Base-by-base conservation (phyloP, 2,888 invertebrate genomes). In the Argyresthia goedartella region DNA sequence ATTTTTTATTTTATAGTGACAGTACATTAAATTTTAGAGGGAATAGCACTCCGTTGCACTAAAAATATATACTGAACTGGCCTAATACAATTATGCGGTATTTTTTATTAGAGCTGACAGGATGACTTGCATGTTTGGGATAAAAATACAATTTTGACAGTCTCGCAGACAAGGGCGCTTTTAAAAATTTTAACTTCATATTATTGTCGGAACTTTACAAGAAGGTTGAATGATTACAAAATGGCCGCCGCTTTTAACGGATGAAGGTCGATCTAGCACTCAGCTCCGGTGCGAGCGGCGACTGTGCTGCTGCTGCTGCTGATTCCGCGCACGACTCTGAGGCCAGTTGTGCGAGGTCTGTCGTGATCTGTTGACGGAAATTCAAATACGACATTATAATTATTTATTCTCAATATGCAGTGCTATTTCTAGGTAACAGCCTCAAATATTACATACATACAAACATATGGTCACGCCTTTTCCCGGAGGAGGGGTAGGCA, bases 331-430 rank as follows among this genome's bases (percentile, higher is more conserved):
- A 73, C 4, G 65, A 46, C 11, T 72, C 73, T 0, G 71, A 71
- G 0, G 81, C 81, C 52, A 70, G 71, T 11, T 78, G 76, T 0
- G 80, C 80, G 3, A 81, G 52, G 1, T 80, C 75, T 10, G 65
- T 65, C 0, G 75, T 74, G n/a, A 81, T 73, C 81, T 81, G 71
- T 45, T 43, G 49, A 33, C 0, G 16, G 39, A 15, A 14, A 49
- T 3, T 4, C 10, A 49, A 11, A 49, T 11, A 1, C n/a, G 1
- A 1, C 10, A 35, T 49, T 8, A 25, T 4, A 7, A 8, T 34
- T 35, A 35, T 11, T 11, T 1, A 7, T 4, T 10, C 1, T 6
- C 2, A 11, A 8, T 8, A 15, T 35, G 3, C 11, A 25, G 4
- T n/a, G 13, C 6, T 16, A n/a, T n/a, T n/a, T 35, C 25, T 8